Evolutionary conservation across 2,888 invertebrate species (phyloP).

Genomic region (Punctoribates punctum): DNA sequence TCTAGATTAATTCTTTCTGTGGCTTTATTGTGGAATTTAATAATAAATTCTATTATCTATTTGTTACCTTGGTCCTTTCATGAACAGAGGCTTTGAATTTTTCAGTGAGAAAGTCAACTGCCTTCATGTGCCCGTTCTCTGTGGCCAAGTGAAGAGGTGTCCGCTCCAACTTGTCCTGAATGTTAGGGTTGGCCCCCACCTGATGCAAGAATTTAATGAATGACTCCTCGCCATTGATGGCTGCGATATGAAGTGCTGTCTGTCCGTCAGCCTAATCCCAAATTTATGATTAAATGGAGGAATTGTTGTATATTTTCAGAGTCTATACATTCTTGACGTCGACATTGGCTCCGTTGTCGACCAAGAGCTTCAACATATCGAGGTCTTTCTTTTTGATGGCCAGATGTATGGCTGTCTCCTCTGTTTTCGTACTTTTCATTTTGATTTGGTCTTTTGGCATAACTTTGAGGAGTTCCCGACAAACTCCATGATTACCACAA

Average conservation of each 20-base stretch:
- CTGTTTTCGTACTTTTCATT: slow-evolving; percentile 64
- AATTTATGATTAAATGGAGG: not conserved
- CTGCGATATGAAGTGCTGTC: slow-evolving; percentile 90
- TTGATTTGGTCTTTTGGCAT: slow-evolving; percentile 58
- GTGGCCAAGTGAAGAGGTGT: slow-evolving; percentile 97
- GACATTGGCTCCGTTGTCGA: slow-evolving; percentile 85
- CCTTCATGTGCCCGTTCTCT: slow-evolving; percentile 89
- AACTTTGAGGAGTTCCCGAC: slow-evolving; percentile 74
- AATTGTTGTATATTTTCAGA: not conserved
- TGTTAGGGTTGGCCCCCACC: slow-evolving; percentile 87
- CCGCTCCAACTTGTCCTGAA: slow-evolving; percentile 87
- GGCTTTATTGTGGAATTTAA: too few species aligned
- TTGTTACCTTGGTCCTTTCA: slow-evolving; percentile 72
- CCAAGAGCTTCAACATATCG: slow-evolving; percentile 84
- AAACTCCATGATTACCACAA: slow-evolving; percentile 91
- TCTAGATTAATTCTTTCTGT: too few species aligned
- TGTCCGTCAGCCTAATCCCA: slow-evolving; percentile 72
- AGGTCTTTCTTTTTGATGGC: slow-evolving; percentile 88
- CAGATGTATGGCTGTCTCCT: slow-evolving; percentile 90
- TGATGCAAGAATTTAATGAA: slow-evolving; percentile 93
- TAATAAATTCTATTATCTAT: not conserved
- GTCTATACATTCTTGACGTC: slow-evolving; percentile 74
- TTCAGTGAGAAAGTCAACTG: slow-evolving; percentile 92
- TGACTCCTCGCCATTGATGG: slow-evolving; percentile 90
- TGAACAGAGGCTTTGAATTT: slow-evolving; percentile 96